phyloP scores from a whole-genome alignment of 2,797 vertebrate species.

The Melopsittacus undulatus region DNA sequence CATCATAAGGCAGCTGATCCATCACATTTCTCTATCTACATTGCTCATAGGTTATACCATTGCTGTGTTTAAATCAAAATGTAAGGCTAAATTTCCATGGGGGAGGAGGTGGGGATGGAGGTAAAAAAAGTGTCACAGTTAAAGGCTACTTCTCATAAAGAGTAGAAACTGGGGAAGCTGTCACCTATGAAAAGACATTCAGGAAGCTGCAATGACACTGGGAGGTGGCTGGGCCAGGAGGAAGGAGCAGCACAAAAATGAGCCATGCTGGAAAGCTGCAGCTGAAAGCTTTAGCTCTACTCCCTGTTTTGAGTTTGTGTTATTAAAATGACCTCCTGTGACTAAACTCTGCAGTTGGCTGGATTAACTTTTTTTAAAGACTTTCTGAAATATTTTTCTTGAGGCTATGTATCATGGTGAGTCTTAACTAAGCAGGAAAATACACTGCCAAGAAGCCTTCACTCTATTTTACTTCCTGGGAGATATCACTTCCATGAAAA shows the following conservation, averaged over 20 bases:
- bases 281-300: neutral
- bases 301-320: neutral
- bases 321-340: neutral
- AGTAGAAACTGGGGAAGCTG: neutral
- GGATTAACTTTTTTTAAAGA: neutral
- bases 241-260: neutral
- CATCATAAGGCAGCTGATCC: neutral
- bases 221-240: neutral
- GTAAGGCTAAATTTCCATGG: neutral
- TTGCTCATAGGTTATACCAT: neutral
- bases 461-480: neutral
- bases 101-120: neutral
- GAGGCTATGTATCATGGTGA: neutral
- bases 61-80: neutral
- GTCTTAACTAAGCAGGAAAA: neutral
- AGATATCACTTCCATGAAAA: neutral
- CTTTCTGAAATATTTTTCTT: neutral
- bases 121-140: neutral
- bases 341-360: neutral
- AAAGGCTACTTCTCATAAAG: neutral
- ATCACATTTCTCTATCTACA: neutral
- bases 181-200: neutral
- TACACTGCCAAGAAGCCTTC: neutral
- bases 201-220: neutral
- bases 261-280: rapidly evolving